Base-by-base conservation (phyloP, 2,113 vertebrate species). In the Chaetodon auriga region DNA sequence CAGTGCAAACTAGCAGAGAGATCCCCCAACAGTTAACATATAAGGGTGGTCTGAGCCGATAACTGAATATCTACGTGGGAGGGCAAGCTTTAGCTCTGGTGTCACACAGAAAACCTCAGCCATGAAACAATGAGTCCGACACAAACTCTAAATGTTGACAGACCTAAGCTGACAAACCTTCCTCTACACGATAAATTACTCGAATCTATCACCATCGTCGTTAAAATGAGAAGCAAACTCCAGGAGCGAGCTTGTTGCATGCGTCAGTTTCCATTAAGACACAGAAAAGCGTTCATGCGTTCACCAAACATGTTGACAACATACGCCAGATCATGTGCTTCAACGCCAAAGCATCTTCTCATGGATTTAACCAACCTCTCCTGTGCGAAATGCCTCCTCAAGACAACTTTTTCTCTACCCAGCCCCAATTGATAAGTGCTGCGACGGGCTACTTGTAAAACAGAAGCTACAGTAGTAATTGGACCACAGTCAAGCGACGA, bases 1-100 rank as follows among this genome's bases (percentile, higher is more conserved):
- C 64, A 84, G 90, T 93, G 91, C 90, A 93, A 93, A 88, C 75
- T 84, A 86, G 72, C 85, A 76, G 60, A 84, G 69, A 88, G 46
- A 78, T 49, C 38, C 61, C 68, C 65, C 73, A 58, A 87, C 49
- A 57, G 51, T 64, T 66, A 83, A 76, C 68, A 81, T 6, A 21
- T 21, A 63, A 61, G 13, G 71, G 21, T 13, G 35, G 51, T 73
- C 43, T 57, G 79, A 86, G 66, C 65, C 41, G 72, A 30, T 35
- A 45, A 45, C 51, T 14, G 51, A 79, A 58, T 36, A 68, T 58
- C 35, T 65, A 64, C 14, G 46, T 64, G 72, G 55, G 6, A 58
- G 60, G 11, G 10, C 18, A 30, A 12, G 12, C 25, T 73, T 18
- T 41, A 68, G 54, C 54, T 35, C 61, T 41, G 57, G 53, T 62